phyloP scores from a whole-genome alignment of 1,140 invertebrate species.

The Ctenoplectra terminalis region DNA sequence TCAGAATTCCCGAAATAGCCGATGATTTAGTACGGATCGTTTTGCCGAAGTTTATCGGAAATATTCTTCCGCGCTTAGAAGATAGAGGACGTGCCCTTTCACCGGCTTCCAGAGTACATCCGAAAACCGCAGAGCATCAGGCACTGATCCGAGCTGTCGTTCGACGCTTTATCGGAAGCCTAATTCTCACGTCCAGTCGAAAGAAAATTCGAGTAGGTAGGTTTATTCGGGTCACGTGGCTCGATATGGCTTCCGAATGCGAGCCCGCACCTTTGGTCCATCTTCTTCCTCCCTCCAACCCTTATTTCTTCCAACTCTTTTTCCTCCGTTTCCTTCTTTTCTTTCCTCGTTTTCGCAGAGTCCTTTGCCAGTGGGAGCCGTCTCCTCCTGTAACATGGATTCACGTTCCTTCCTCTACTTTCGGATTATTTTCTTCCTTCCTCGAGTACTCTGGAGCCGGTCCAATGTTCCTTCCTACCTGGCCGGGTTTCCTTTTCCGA shows the following conservation, averaged over 20 bases:
- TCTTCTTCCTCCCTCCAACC: constrained; percentile 41
- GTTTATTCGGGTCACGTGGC: constrained; percentile 76
- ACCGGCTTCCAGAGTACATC: background rate
- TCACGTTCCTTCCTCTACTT: constrained; percentile 29
- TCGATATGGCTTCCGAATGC: constrained; percentile 73
- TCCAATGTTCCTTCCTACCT: constrained; percentile 30
- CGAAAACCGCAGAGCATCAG: constrained; percentile 22
- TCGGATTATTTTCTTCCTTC: constrained; percentile 17
- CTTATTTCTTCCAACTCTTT: constrained; percentile 20
- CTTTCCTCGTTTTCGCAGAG: constrained; percentile 36
- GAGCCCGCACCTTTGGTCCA: constrained; percentile 67
- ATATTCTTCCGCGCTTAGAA: background rate
- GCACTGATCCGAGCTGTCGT: constrained; percentile 43
- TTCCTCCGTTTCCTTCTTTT: constrained; percentile 12
- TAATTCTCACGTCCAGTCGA: constrained; percentile 65
- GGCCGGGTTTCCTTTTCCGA: constrained; percentile 6
- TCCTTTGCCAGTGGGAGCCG: constrained; percentile 18
- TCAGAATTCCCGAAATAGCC: background rate
- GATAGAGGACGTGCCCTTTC: background rate
- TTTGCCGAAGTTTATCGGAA: constrained; percentile 20
- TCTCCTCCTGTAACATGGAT: constrained; percentile 7
- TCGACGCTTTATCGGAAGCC: constrained; percentile 33
- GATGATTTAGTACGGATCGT: constrained; percentile 1
- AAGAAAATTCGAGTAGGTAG: constrained; percentile 54
- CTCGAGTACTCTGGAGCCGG: constrained; percentile 19